Evolutionary conservation across 1,140 invertebrate genomes (phyloP).

Genomic region (Leptonema lineaticorne): DNA sequence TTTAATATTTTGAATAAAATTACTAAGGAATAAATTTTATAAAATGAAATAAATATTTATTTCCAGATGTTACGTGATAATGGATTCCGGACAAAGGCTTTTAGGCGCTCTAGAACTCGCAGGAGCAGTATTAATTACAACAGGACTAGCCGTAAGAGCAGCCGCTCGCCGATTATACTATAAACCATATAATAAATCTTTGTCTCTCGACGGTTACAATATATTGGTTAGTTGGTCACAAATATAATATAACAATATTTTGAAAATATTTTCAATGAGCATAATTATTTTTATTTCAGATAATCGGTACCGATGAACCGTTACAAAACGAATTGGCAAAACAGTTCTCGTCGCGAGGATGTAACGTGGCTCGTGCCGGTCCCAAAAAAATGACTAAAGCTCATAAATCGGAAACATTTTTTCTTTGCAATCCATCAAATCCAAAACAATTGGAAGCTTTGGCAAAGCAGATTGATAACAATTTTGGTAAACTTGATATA

Average conservation of each 20-base stretch:
- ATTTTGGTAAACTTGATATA: conserved; percentile 29
- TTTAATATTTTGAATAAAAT: too few species aligned
- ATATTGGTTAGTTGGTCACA: conserved; percentile 30
- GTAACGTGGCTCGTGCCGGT: conserved; percentile 25
- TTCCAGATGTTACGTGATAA: conserved; percentile 21
- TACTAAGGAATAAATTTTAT: too few species aligned
- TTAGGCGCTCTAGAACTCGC: conserved; percentile 36
- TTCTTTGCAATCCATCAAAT: conserved; percentile 7
- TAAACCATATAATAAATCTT: neutral
- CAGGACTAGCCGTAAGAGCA: conserved; percentile 27
- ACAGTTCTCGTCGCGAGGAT: conserved; percentile 19
- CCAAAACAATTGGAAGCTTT: conserved; percentile 14
- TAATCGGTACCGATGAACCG: conserved; percentile 30
- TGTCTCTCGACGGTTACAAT: neutral
- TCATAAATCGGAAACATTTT: conserved; percentile 4
- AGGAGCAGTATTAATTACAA: conserved; percentile 34
- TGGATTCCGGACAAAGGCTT: conserved; percentile 33
- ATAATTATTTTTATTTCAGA: conserved; percentile 14
- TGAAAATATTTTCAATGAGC: neutral
- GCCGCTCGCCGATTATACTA: conserved; percentile 2
- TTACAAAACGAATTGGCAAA: conserved; percentile 25
- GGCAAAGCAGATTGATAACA: conserved; percentile 15
- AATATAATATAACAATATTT: conserved; percentile 3
- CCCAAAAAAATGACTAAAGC: neutral
- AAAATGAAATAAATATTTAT: too few species aligned